Base-by-base conservation (phyloP, 2,113 vertebrate species). In the Dendrocopos noguchii region DNA sequence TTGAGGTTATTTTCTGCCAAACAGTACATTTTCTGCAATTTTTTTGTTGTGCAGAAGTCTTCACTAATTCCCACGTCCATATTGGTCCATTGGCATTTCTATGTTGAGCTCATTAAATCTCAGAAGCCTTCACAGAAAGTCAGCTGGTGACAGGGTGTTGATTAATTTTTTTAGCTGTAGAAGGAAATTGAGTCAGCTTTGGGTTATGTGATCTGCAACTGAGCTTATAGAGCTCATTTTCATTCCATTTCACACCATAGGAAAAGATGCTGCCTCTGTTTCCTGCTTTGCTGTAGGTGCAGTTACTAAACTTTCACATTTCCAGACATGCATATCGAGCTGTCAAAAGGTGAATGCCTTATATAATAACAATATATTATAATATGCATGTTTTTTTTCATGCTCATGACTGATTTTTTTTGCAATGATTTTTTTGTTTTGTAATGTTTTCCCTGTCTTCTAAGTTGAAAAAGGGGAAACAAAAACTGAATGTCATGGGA, bases 151-250 rank as follows among this genome's bases (percentile, higher is more conserved):
- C 56, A 87, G 53, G 36, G 47, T 78, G 80, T 72, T 92, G 91
- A 89, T 93, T 79, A 87, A 66, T 88, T 84, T 86, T 87, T 21
- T 94, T 84, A 83, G 87, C 39, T 77, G 46, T 39, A 16, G 56
- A 65, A 90, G 36, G 44, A 95, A 94, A 76, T 36, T n/a, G 47
- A 78, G 42, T 90, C 53, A 50, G 11, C 12, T 81, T 66, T 77
- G 60, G 33, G 53, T 87, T 81, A 75, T 61, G 19, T 1, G 12
- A 67, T 68, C 73, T 88, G 74, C 31, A 71, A 10, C 29, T 34
- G 59, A 86, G 47, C 17, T 73, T 52, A 52, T 8, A 94, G 52
- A 75, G 36, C 9, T 66, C 10, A 55, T 67, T 87, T 85, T 72
- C 15, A 18, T 65, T 81, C 27, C 20, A 46, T 80, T 91, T 86